Base-by-base conservation (phyloP, 2,113 vertebrate species). In the Eclectus roratus region DNA sequence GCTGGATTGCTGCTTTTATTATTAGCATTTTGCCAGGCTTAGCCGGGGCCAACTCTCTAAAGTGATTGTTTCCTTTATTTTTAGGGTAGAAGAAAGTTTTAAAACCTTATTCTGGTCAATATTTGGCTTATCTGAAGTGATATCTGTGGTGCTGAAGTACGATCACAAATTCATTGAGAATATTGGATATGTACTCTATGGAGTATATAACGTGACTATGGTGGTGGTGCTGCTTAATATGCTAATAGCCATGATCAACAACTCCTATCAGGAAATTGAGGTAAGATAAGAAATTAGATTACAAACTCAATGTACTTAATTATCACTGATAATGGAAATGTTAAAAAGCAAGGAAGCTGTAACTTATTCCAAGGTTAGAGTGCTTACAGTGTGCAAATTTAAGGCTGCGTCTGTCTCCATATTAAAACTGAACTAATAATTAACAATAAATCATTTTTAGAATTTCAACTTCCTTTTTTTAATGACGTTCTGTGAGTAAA, bases 171-270 rank as follows among this genome's bases (percentile, higher is more conserved):
- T 99, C 98, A 99, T 99, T 44, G 99, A 99, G 98, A 99, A 99
- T 97, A 99, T 99, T 4, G 99, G 99, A 95, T 99, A 99, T 3
- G 99, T 99, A 70, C 98, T 99, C 88, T 99, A 99, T 2, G 99
- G 99, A 14, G 99, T 99, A 74, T 99, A 99, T 83, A 99, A 99
- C 0, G 99, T 99, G 96, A 99, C 99, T 28, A 99, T 99, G 99
- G 99, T 99, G 97, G 99, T 99, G 11, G 99, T 99, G 64, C 98
- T 99, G 35, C 99, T 99, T 91, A 99, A 99, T 93, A 99, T 99
- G 99, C 97, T 99, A 35, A 99, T 99, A 93, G 99, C 99, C 95
- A 99, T 99, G 99, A 99, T 99, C 98, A 99, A 99, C 98, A 99
- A 98, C 98, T 99, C 99, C 17, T 99, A 99, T 96, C 99, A 99